Conservation (phyloP, 2,888 invertebrate genomes). For the Nysson spinosus region DNA sequence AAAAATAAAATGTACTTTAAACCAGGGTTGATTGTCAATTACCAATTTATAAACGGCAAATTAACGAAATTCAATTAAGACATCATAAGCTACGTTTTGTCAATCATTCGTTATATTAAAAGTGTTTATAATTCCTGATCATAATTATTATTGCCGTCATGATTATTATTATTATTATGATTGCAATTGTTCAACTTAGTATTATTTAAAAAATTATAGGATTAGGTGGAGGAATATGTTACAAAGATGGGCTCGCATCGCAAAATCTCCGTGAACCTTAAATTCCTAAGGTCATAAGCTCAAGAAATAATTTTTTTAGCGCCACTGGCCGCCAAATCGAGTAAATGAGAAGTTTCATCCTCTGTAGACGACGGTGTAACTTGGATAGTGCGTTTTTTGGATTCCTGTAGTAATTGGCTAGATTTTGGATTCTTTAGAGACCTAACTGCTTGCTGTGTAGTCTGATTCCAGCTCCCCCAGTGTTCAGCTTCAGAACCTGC, state of each 20-base stretch:
- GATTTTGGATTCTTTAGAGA: conserved; percentile 34
- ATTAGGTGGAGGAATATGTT: conserved; percentile 6
- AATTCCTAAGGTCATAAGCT: conserved; percentile 32
- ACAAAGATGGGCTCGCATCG: conserved; percentile 39
- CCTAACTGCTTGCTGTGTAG: conserved; percentile 56
- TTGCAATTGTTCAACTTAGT: background rate
- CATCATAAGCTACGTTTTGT: no score
- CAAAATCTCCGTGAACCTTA: conserved; percentile 24
- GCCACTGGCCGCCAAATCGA: conserved; percentile 62
- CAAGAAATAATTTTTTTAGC: conserved; percentile 62
- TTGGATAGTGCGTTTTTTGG: conserved; percentile 35
- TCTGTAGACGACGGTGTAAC: conserved; percentile 34
- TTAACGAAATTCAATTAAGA: no score
- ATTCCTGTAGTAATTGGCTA: conserved; percentile 40
- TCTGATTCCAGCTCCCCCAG: conserved; percentile 60
- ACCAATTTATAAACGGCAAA: no score
- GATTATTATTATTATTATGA: background rate
- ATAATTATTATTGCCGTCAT: background rate
- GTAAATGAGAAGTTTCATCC: conserved; percentile 54
- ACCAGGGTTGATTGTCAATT: no score
- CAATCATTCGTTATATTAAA: background rate
- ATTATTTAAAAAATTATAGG: conserved; percentile 2
- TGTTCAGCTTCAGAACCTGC: conserved; percentile 59
- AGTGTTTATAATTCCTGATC: background rate
- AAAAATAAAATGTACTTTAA: no score